phyloP scores from a whole-genome alignment of 2,888 invertebrate genomes.

The Drosophila birchii region DNA sequence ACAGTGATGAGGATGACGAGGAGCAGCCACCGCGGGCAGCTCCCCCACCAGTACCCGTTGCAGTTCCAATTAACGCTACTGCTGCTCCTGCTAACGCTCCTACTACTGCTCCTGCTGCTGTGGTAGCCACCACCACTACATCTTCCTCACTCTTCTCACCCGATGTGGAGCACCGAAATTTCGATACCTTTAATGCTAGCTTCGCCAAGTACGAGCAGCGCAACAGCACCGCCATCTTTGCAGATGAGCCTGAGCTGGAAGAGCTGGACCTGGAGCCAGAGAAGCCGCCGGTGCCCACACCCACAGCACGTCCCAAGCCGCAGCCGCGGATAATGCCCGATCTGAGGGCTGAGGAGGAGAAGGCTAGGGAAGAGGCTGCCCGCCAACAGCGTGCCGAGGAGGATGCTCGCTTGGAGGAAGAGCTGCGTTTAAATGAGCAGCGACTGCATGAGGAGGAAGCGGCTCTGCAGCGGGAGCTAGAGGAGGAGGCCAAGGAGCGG shows the following conservation, averaged over 20 bases:
- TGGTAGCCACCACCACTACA: not conserved
- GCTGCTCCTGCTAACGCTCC: not conserved
- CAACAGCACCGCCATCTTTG: constrained; percentile 73
- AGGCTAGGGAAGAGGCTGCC: constrained; percentile 35
- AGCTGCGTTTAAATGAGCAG: constrained; percentile 70
- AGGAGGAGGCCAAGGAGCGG: constrained; percentile 48
- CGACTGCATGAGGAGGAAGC: constrained; percentile 70
- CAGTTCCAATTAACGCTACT: not conserved
- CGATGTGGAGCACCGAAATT: constrained; percentile 69
- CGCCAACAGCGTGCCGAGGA: constrained; percentile 62
- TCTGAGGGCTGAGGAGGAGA: constrained; percentile 35
- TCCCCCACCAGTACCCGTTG: constrained; percentile 7
- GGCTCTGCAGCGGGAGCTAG: constrained; percentile 66
- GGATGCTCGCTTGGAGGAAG: constrained; percentile 72
- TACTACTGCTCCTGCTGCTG: not conserved
- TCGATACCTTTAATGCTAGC: constrained; percentile 76
- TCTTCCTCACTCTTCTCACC: constrained; percentile 61
- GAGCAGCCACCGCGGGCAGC: constrained; percentile 2
- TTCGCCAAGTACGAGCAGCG: constrained; percentile 80
- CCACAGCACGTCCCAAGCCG: constrained; percentile 46
- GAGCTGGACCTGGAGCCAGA: constrained; percentile 21
- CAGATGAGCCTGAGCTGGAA: constrained; percentile 53
- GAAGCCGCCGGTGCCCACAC: constrained; percentile 15
- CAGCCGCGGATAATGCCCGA: constrained; percentile 58
- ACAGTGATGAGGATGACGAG: constrained; percentile 45